Conservation (phyloP, 2,888 invertebrate species). For the Pecten maximus region DNA sequence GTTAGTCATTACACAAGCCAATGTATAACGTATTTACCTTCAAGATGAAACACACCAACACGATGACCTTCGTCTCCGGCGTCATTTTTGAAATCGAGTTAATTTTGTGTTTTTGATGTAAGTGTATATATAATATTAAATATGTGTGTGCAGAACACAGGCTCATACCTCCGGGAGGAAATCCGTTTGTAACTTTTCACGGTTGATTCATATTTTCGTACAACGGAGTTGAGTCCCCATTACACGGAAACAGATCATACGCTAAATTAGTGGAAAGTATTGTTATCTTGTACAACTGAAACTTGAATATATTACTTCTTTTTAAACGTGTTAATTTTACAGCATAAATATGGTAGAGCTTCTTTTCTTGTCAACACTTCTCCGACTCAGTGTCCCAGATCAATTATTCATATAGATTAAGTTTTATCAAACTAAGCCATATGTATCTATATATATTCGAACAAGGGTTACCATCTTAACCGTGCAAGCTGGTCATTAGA, state of each 20-base stretch:
- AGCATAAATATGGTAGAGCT: too few relatives aligned
- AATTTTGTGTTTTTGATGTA: not conserved
- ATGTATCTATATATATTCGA: not conserved
- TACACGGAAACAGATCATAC: not conserved
- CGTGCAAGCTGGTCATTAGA: not conserved
- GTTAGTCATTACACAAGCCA: not conserved
- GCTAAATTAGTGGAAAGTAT: not conserved
- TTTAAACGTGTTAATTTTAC: too few relatives aligned
- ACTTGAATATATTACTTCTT: too few relatives aligned
- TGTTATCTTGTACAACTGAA: not conserved
- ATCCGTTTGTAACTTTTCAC: not conserved
- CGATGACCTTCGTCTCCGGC: not conserved
- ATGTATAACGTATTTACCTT: not conserved
- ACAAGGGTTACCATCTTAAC: not conserved
- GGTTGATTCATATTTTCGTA: slow-evolving; percentile 31
- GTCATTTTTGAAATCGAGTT: not conserved
- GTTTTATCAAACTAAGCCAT: not conserved
- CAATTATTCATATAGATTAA: too few relatives aligned
- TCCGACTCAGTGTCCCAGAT: too few relatives aligned
- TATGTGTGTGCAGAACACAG: slow-evolving; percentile 8
- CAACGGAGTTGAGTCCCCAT: not conserved
- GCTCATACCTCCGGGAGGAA: slow-evolving; percentile 1
- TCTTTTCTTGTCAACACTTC: too few relatives aligned
- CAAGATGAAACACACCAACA: not conserved
- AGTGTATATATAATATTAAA: slow-evolving; percentile 11